These are phyloP conservation scores for Nymphalis polychloros DNA, from an alignment of 2,888 invertebrate species.

Conservation along the genomic window DNA sequence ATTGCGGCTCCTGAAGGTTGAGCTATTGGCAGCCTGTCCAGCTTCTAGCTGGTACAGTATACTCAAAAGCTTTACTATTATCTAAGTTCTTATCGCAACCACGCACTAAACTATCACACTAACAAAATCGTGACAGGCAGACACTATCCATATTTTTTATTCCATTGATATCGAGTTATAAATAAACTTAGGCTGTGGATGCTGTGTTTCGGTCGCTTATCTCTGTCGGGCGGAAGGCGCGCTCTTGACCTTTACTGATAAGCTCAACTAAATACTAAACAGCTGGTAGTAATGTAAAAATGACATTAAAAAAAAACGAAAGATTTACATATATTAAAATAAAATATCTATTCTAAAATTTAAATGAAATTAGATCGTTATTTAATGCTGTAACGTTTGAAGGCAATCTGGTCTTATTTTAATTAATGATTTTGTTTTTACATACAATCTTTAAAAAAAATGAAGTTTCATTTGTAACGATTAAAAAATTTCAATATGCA, in stretches of 20 bases:
- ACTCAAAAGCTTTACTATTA: constrained; percentile 26
- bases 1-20: too few relatives aligned
- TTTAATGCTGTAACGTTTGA: too few relatives aligned
- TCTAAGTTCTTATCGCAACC: constrained; percentile 53
- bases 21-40: too few relatives aligned
- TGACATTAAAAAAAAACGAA: not conserved
- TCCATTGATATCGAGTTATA: constrained; percentile 48
- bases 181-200: constrained; percentile 58
- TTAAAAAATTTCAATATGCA: not conserved
- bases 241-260: constrained; percentile 77
- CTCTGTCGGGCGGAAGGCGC: constrained; percentile 74
- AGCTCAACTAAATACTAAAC: constrained; percentile 54
- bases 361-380: too few relatives aligned
- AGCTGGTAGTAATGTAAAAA: constrained; percentile 37
- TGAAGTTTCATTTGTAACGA: not conserved
- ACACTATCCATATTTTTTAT: constrained; percentile 46
- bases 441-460: too few relatives aligned
- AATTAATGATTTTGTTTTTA: too few relatives aligned
- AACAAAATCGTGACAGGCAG: constrained; percentile 51
- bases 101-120: constrained; percentile 43
- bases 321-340: constrained; percentile 9
- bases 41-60: too few relatives aligned
- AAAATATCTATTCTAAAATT: not conserved
- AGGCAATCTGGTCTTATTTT: too few relatives aligned
- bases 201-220: constrained; percentile 61